Evolutionary conservation across 2,113 vertebrate genomes (phyloP).

Genomic region (Emydura subglobosa): DNA sequence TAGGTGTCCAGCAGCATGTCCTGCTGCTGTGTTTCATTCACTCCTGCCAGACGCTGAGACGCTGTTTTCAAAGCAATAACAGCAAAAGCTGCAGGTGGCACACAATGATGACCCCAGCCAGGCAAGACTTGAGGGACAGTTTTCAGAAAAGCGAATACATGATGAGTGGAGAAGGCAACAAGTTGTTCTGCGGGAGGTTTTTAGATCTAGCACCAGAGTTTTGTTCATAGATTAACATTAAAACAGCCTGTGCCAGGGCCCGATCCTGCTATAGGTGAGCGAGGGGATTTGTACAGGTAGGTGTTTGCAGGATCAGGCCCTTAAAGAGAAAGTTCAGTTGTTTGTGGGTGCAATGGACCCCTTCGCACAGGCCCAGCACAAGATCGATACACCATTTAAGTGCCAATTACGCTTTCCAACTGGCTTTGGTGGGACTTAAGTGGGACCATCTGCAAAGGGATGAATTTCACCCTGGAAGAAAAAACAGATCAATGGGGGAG

Average conservation of each 20-base stretch:
- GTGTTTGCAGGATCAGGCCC: neutral
- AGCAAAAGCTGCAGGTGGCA: neutral
- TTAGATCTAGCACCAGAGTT: neutral
- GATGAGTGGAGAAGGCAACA: neutral
- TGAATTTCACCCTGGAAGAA: neutral
- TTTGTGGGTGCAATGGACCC: neutral
- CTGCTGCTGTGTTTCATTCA: neutral
- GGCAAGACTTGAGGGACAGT: neutral
- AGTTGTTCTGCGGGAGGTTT: neutral
- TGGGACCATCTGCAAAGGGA: neutral
- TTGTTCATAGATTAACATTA: neutral
- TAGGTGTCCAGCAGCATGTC: neutral
- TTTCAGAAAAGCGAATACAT: neutral
- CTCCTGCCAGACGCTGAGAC: neutral
- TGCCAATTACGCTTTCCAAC: neutral
- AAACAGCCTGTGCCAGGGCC: neutral
- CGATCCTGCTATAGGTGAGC: neutral
- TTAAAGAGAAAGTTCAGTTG: neutral
- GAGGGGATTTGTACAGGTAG: neutral
- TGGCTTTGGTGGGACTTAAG: neutral
- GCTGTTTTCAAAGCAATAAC: neutral
- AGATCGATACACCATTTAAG: too few relatives aligned
- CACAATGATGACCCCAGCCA: neutral
- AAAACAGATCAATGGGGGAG: neutral
- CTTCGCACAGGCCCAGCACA: fast-evolving